phyloP scores from a whole-genome alignment of 2,888 invertebrate genomes.

The Heteropelma amictum region DNA sequence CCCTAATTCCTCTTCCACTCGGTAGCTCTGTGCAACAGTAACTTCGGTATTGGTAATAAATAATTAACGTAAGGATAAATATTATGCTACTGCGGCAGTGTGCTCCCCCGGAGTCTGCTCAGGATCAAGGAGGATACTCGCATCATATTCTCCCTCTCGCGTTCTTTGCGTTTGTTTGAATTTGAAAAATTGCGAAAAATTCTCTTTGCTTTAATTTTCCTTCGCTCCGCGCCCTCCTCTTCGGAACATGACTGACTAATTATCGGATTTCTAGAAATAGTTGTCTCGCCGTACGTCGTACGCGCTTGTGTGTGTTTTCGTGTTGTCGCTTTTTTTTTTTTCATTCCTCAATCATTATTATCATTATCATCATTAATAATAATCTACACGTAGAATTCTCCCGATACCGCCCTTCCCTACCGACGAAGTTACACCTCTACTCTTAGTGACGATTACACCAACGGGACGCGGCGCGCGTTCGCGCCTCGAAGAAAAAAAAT shows the following conservation, averaged over 20 bases:
- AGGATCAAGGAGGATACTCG: constrained; percentile 68
- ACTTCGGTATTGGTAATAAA: constrained; percentile 74
- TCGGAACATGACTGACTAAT: constrained; percentile 47
- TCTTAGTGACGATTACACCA: constrained; percentile 67
- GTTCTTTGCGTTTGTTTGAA: constrained; percentile 26
- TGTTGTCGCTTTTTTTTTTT: not conserved
- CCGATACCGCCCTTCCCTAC: constrained; percentile 56
- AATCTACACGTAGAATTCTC: constrained; percentile 54
- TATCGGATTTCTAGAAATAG: constrained; percentile 45
- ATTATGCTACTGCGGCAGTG: constrained; percentile 76
- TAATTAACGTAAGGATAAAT: constrained; percentile 76
- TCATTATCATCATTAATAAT: constrained; percentile 21
- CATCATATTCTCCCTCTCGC: constrained; percentile 59
- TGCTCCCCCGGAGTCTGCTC: constrained; percentile 72
- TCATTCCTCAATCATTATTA: not conserved
- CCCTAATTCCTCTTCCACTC: constrained; percentile 32
- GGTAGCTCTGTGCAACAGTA: constrained; percentile 74
- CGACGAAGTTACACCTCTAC: constrained; percentile 65
- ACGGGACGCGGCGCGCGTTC: constrained; percentile 70
- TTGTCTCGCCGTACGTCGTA: too few species aligned
- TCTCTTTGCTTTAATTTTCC: constrained; percentile 10
- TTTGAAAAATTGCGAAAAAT: too few species aligned
- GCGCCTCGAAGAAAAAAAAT: constrained; percentile 66
- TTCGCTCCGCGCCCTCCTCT: not conserved
- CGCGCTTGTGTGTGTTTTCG: not conserved